A percentile compares a stretch with the other conserved stretches of the same genome.
These are phyloP conservation scores for Anthonomus grandis DNA, from an alignment of 1,140 invertebrate genomes.

Conservation along the genomic window DNA sequence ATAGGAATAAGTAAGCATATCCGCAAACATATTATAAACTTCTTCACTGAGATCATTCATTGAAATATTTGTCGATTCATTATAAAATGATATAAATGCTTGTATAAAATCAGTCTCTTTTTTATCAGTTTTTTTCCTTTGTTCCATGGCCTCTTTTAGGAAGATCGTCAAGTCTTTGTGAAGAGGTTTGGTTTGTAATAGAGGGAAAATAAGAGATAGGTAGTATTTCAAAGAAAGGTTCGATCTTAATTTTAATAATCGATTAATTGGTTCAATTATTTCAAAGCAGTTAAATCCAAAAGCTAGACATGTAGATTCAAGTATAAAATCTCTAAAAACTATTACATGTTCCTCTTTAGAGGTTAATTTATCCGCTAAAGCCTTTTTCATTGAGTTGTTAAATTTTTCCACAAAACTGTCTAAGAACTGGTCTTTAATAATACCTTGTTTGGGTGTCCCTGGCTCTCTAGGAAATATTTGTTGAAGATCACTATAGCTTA, in stretches of 20 bases:
- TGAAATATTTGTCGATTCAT: neutral
- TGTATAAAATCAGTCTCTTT: constrained; percentile 23
- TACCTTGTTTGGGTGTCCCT: neutral
- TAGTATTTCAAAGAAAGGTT: constrained; percentile 10
- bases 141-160: constrained; percentile 12
- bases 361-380: constrained; percentile 1
- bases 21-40: constrained; percentile 18
- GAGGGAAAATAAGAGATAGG: constrained; percentile 13
- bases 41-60: constrained; percentile 11
- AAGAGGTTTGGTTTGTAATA: constrained; percentile 3
- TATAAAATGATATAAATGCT: constrained; percentile 17
- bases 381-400: constrained; percentile 1
- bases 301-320: constrained; percentile 9
- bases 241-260: constrained; percentile 14
- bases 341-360: neutral
- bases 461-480: constrained; percentile 16
- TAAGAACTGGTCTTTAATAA: constrained; percentile 24
- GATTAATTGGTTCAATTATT: constrained; percentile 8
- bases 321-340: constrained; percentile 8
- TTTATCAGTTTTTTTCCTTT: constrained; percentile 27
- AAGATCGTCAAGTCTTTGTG: constrained; percentile 3
- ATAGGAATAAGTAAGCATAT: constrained; percentile 15
- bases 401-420: constrained; percentile 21
- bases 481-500: constrained; percentile 25
- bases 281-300: constrained; percentile 21